Conservation (phyloP, 2,797 vertebrate species). For the Diplodus puntazzo region DNA sequence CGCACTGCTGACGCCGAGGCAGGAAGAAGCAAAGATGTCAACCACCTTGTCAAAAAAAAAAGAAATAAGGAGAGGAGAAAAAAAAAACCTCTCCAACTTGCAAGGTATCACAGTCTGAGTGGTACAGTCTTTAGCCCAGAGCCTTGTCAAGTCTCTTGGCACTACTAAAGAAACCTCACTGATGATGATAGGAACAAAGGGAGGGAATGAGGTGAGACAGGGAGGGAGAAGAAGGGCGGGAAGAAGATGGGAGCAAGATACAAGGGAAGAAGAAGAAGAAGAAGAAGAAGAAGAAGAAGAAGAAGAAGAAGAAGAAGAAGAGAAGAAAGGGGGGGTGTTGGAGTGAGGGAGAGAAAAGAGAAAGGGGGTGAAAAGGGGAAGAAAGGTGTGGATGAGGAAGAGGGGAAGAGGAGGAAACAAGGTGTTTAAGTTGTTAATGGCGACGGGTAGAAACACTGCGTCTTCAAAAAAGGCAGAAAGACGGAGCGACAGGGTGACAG, state of each 20-base stretch:
- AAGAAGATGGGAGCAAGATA: constrained; percentile 9
- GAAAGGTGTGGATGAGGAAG: constrained; percentile 49
- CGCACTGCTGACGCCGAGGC: constrained; percentile 74
- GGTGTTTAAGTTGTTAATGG: constrained; percentile 60
- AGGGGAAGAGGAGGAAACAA: constrained; percentile 50
- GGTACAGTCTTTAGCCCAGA: constrained; percentile 74
- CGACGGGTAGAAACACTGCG: constrained; percentile 13
- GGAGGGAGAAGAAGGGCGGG: constrained; percentile 9
- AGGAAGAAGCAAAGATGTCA: constrained; percentile 76
- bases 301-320: constrained; percentile 17
- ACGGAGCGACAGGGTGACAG: constrained; percentile 60
- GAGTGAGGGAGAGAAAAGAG: constrained; percentile 27
- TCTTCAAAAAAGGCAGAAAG: constrained; percentile 56
- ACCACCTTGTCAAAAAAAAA: constrained; percentile 71
- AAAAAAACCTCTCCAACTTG: constrained; percentile 31
- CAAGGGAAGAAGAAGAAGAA: constrained; percentile 25
- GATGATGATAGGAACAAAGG: constrained; percentile 58
- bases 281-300: constrained; percentile 13
- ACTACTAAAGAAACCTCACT: constrained; percentile 68
- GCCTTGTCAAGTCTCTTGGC: constrained; percentile 75
- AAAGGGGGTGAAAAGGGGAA: constrained; percentile 54
- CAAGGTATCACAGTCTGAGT: constrained; percentile 67
- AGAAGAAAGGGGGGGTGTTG: background rate
- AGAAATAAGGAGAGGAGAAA: constrained; percentile 6
- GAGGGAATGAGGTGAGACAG: constrained; percentile 21